Conservation (phyloP, 2,888 invertebrate species). For the Polyploca ridens region DNA sequence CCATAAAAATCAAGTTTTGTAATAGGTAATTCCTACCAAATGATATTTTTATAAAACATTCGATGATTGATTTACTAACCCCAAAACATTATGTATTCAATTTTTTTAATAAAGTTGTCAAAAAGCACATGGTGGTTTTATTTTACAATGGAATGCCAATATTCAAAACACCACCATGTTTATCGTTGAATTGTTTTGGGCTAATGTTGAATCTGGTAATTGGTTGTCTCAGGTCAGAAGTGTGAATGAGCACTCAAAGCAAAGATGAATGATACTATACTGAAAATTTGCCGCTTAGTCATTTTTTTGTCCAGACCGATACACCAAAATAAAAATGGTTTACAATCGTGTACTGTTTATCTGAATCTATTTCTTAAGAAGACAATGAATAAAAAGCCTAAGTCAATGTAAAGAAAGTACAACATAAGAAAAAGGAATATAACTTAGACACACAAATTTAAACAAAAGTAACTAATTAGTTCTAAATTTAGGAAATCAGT, state of each 20-base stretch:
- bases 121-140: constrained; percentile 57
- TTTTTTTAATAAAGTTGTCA: constrained; percentile 35
- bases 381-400: not conserved
- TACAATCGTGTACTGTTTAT: not conserved
- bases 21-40: too few species aligned
- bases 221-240: constrained; percentile 42
- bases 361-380: not conserved
- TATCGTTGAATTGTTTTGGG: constrained; percentile 2
- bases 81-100: constrained; percentile 7
- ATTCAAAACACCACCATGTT: constrained; percentile 48
- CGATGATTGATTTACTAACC: too few species aligned
- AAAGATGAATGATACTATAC: not conserved
- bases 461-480: too few species aligned
- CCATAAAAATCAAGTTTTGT: constrained; percentile 12
- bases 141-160: constrained; percentile 29
- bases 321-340: not conserved
- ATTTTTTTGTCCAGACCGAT: not conserved
- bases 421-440: too few species aligned
- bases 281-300: not conserved
- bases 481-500: too few species aligned
- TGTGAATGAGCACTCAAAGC: constrained; percentile 20
- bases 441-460: too few species aligned
- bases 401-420: not conserved
- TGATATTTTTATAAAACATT: too few species aligned
- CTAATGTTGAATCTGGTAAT: not conserved